Conservation (phyloP, 1,140 invertebrate species). For the Homarus americanus region DNA sequence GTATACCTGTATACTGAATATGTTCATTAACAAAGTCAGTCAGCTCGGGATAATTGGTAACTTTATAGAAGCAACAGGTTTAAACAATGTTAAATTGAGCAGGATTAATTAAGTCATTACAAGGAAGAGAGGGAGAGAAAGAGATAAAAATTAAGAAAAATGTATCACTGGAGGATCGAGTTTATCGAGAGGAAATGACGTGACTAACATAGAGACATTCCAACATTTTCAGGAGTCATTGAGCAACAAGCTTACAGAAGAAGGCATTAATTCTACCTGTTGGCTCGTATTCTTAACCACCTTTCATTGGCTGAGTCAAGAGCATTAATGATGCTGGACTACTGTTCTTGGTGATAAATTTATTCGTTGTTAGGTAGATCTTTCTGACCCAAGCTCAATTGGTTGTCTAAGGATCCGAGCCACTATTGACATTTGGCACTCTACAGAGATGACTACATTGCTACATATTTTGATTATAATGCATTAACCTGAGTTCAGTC, state of each 20-base stretch:
- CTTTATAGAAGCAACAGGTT: background rate
- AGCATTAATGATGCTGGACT: background rate
- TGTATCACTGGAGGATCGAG: background rate
- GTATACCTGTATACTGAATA: background rate
- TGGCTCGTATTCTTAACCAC: conserved; percentile 39
- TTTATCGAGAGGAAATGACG: background rate
- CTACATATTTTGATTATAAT: conserved; percentile 72
- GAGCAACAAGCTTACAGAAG: conserved; percentile 59
- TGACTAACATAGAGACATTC: conserved; percentile 55
- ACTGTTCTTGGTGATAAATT: background rate
- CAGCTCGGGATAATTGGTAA: background rate
- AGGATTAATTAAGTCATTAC: background rate
- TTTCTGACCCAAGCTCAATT: background rate
- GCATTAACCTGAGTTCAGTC: conserved; percentile 58
- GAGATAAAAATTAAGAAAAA: background rate
- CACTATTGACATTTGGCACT: conserved; percentile 63
- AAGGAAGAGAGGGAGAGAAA: conserved; percentile 6
- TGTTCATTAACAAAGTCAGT: background rate
- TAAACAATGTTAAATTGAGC: background rate
- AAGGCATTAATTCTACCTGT: conserved; percentile 30
- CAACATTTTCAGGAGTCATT: conserved; percentile 60
- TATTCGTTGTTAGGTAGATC: background rate
- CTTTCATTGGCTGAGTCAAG: background rate
- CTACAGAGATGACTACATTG: conserved; percentile 63
- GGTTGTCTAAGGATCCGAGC: conserved; percentile 15